Conservation (phyloP, 2,797 vertebrate genomes). For the Mareca penelope region DNA sequence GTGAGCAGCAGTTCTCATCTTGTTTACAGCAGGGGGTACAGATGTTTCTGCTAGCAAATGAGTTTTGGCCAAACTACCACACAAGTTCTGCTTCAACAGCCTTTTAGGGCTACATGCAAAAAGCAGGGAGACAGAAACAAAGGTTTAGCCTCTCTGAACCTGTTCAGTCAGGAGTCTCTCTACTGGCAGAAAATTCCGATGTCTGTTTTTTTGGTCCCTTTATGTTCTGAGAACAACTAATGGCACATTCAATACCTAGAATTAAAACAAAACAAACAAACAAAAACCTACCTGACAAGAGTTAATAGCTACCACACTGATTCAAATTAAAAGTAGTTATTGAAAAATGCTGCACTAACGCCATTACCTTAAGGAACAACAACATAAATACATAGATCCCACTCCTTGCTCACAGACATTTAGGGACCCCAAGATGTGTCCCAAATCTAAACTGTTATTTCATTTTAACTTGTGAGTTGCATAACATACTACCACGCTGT, state of each 20-base stretch:
- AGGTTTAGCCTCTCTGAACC: not conserved
- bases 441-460: not conserved
- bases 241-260: not conserved
- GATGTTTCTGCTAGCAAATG: not conserved
- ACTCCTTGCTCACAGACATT: not conserved
- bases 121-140: not conserved
- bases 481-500: not conserved
- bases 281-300: not conserved
- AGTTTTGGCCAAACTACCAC: not conserved
- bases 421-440: not conserved
- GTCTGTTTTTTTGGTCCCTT: not conserved
- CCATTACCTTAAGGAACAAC: not conserved
- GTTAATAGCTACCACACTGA: not conserved
- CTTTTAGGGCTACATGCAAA: not conserved
- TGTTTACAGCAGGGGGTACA: not conserved
- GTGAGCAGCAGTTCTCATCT: not conserved
- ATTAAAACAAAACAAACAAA: not conserved
- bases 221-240: not conserved
- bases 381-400: not conserved
- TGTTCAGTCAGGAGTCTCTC: not conserved
- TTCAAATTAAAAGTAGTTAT: not conserved
- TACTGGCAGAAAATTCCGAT: not conserved
- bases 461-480: not conserved
- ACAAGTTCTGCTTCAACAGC: not conserved
- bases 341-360: not conserved